A percentile compares a stretch with the other conserved stretches of the same genome.
phyloP scores from a whole-genome alignment of 2,888 invertebrate species.

The Eupithecia pulchellata region DNA sequence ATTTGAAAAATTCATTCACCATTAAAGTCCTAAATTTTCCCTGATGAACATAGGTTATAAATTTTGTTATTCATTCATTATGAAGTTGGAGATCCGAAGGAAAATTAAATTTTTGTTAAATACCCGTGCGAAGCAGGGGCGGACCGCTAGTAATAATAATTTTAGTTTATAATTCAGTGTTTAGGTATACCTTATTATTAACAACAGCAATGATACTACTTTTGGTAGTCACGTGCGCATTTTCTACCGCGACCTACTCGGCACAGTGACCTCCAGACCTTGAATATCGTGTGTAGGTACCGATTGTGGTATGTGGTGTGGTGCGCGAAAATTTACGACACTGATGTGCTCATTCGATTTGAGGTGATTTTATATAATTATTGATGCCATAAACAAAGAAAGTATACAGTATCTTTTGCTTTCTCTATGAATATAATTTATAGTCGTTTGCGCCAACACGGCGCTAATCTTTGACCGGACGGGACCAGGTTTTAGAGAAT shows the following conservation, averaged over 20 bases:
- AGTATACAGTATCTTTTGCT: background rate
- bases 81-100: too few relatives aligned
- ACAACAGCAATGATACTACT: conserved; percentile 21
- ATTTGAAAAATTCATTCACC: too few relatives aligned
- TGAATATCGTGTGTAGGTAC: conserved; percentile 40
- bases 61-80: too few relatives aligned
- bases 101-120: too few relatives aligned
- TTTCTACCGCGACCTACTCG: conserved; percentile 65
- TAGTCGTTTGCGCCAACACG: background rate
- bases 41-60: too few relatives aligned
- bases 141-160: background rate
- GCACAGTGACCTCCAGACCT: conserved; percentile 54
- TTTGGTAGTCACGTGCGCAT: conserved; percentile 60
- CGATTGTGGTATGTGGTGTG: conserved; percentile 42
- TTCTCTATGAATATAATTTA: background rate
- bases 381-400: conserved; percentile 7
- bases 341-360: conserved; percentile 19
- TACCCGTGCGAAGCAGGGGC: too few relatives aligned
- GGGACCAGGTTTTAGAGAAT: background rate
- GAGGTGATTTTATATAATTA: conserved; percentile 18
- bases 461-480: background rate
- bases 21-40: too few relatives aligned
- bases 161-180: background rate
- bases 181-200: background rate
- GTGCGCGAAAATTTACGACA: conserved; percentile 26